Conservation (phyloP, 2,888 invertebrate genomes). For the Cantharis rustica region DNA sequence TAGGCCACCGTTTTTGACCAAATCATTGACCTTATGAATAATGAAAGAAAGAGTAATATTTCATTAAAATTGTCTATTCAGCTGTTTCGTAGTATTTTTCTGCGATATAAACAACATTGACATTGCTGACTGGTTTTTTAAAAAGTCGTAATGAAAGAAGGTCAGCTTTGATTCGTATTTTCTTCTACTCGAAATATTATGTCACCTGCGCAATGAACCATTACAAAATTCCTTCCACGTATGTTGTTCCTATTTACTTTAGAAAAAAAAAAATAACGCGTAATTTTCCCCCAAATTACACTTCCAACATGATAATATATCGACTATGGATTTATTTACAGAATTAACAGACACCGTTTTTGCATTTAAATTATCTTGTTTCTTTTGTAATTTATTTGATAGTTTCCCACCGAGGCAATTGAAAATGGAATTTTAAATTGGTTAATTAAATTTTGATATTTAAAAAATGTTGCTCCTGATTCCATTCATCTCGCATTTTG, state of each 20-base stretch:
- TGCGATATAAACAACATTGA: not conserved
- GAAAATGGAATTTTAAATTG: not conserved
- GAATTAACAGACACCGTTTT: not conserved
- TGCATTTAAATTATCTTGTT: constrained; percentile 3
- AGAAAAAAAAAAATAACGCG: not conserved
- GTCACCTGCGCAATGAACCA: not conserved
- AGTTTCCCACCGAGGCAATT: not conserved
- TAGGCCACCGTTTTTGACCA: not conserved
- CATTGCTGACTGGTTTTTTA: not conserved
- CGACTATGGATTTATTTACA: not conserved
- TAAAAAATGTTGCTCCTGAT: not conserved
- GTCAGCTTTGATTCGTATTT: not conserved
- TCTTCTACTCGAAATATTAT: not conserved
- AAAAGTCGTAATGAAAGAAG: not conserved
- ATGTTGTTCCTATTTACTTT: not conserved
- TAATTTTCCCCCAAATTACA: not conserved
- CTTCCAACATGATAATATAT: not conserved
- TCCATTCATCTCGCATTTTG: not conserved
- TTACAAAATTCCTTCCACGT: not conserved
- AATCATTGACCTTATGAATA: not conserved
- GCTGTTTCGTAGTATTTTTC: not conserved
- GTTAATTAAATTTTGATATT: not conserved
- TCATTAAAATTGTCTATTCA: not conserved
- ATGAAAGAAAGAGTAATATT: not conserved
- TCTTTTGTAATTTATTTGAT: not conserved